A percentile compares a stretch with the other conserved stretches of the same genome.
These are phyloP conservation scores for Andinoacara biseriatus DNA, from an alignment of 2,113 vertebrate genomes.

Conservation along the genomic window DNA sequence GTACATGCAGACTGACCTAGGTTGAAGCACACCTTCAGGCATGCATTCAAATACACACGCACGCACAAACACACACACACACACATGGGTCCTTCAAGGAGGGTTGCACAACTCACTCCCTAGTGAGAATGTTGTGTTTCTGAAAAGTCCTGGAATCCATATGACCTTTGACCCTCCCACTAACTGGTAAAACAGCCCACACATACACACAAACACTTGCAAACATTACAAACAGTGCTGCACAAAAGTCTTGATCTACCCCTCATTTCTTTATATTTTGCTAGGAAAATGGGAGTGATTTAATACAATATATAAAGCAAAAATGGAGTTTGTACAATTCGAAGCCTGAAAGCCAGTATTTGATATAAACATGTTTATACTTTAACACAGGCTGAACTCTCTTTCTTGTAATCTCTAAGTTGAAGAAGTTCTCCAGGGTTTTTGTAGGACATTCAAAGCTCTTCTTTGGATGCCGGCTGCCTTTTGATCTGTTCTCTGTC, in stretches of 20 bases:
- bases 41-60: background rate
- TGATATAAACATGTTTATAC: background rate
- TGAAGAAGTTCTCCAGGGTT: background rate
- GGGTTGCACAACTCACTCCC: background rate
- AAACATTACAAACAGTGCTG: background rate
- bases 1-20: conserved; percentile 50
- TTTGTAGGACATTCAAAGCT: background rate
- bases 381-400: background rate
- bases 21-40: conserved; percentile 16
- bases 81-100: conserved; percentile 32
- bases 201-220: background rate
- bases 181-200: conserved; percentile 9
- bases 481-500: background rate
- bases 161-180: conserved; percentile 42
- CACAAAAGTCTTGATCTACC: background rate
- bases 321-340: background rate
- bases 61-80: background rate
- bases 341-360: background rate
- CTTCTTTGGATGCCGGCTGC: background rate
- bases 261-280: background rate
- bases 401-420: background rate
- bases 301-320: background rate
- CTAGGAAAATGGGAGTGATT: background rate
- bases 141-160: conserved; percentile 43
- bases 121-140: conserved; percentile 18